A percentile compares a stretch with the other conserved stretches of the same genome.
These are phyloP conservation scores for Myiozetetes cayanensis DNA, from an alignment of 2,113 vertebrate species.

Conservation along the genomic window DNA sequence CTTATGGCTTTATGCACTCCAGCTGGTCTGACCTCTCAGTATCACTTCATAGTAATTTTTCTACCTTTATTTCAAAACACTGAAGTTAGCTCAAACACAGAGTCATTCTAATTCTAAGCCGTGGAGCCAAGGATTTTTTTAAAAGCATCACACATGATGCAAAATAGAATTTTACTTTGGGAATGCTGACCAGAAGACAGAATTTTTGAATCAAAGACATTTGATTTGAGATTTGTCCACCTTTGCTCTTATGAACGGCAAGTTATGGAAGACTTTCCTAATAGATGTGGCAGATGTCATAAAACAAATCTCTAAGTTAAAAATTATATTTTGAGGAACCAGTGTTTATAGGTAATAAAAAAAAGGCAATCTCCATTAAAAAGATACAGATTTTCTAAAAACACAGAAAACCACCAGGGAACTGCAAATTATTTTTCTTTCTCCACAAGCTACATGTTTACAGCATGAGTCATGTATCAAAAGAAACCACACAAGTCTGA, in stretches of 20 bases:
- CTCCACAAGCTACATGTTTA: not conserved
- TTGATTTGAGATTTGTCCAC: slow-evolving; percentile 42
- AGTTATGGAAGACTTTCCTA: slow-evolving; percentile 55
- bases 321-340: slow-evolving; percentile 58
- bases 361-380: not conserved
- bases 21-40: slow-evolving; percentile 11
- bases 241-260: slow-evolving; percentile 46
- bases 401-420: not conserved
- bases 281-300: slow-evolving; percentile 47
- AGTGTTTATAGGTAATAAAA: slow-evolving; percentile 10
- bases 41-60: not conserved
- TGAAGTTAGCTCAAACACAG: not conserved
- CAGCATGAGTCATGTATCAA: slow-evolving; percentile 26
- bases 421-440: not conserved
- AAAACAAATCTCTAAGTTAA: slow-evolving; percentile 53
- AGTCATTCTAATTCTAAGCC: not conserved
- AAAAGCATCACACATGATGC: not conserved
- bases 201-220: slow-evolving; percentile 59
- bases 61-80: not conserved
- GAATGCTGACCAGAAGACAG: slow-evolving; percentile 43
- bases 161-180: slow-evolving; percentile 24
- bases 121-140: not conserved
- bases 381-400: not conserved
- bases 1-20: not conserved
- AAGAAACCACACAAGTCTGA: not conserved